These are phyloP conservation scores for Pantala flavescens DNA, from an alignment of 1,140 invertebrate genomes.

Conservation along the genomic window DNA sequence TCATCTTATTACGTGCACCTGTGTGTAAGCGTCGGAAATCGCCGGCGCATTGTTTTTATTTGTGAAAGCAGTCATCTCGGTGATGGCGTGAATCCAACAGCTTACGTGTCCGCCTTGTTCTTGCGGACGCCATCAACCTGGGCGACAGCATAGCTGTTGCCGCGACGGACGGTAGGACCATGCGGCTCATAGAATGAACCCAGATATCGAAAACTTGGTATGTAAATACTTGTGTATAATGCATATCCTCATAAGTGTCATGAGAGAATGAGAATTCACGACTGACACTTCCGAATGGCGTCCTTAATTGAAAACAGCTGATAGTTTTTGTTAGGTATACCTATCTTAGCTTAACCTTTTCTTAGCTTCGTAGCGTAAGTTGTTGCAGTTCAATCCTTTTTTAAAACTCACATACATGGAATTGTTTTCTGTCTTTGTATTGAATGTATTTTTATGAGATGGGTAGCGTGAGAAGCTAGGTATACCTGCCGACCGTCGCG, in stretches of 20 bases:
- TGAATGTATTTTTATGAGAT: not conserved
- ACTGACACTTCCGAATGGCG: too few species aligned
- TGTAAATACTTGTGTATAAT: not conserved
- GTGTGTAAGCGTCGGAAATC: not conserved
- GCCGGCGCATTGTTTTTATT: not conserved
- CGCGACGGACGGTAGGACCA: not conserved
- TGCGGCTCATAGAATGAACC: constrained; percentile 4
- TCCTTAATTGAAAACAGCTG: too few species aligned
- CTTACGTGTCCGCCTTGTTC: not conserved
- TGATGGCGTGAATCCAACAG: not conserved
- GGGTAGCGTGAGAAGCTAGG: not conserved
- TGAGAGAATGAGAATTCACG: too few species aligned
- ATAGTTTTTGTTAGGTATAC: too few species aligned
- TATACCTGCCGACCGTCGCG: not conserved
- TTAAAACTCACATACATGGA: too few species aligned
- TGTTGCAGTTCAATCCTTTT: too few species aligned
- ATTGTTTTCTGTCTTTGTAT: too few species aligned
- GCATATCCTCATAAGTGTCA: too few species aligned
- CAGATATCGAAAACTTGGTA: not conserved
- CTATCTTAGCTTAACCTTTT: too few species aligned
- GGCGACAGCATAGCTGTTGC: not conserved
- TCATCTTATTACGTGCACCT: too few species aligned
- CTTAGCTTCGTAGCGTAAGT: too few species aligned
- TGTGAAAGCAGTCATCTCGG: not conserved
- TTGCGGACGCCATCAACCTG: not conserved